Evolutionary conservation across 2,113 vertebrate genomes (phyloP), one percentile per base, ranked within the genome.

Genomic region (Cavia aperea): DNA sequence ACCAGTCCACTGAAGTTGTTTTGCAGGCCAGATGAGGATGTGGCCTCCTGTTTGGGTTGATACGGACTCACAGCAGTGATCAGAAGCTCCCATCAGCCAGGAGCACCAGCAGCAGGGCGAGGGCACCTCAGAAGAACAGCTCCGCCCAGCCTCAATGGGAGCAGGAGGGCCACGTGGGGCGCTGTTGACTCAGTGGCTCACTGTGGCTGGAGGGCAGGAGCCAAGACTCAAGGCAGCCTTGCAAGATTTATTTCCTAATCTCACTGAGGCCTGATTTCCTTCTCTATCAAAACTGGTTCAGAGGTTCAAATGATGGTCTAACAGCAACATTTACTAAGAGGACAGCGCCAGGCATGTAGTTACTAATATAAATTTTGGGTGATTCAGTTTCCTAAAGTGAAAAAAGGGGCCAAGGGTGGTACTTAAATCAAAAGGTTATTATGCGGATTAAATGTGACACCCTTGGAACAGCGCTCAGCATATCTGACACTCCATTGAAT

Each of bases 351-450:
- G 65, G 39, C 68, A 82, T 18, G 39, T 36, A 24, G 26, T 43
- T 86, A 56, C 15, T 70, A 12, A 11, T 62, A n/a, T 49, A 43
- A 16, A 33, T 39, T 82, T 58, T 65, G 36, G 70, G 54, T 82
- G 66, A 60, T 65, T 89, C 49, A n/a, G 73, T 81, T 86, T 92
- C 81, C 86, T 46, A 70, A 26, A 24, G 29, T 86, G 66, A 75
- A 43, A 54, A 75, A 66, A 75, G 75, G 43, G 49, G 36, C 39
- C 77, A 60, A 87, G n/a, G 49, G 46, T 21, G 46, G n/a, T n/a
- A 62, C n/a, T 31, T 5, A 82, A 49, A 46, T 21, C 4, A 75
- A 58, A 63, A 31, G n/a, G 11, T 51, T 91, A 56, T 43, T 62
- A 21, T 33, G 29, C 14, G 62, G 39, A 60, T 33, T 58, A 65